Evolutionary conservation across 2,888 invertebrate species (phyloP).

Genomic region (Pimpla rufipes): DNA sequence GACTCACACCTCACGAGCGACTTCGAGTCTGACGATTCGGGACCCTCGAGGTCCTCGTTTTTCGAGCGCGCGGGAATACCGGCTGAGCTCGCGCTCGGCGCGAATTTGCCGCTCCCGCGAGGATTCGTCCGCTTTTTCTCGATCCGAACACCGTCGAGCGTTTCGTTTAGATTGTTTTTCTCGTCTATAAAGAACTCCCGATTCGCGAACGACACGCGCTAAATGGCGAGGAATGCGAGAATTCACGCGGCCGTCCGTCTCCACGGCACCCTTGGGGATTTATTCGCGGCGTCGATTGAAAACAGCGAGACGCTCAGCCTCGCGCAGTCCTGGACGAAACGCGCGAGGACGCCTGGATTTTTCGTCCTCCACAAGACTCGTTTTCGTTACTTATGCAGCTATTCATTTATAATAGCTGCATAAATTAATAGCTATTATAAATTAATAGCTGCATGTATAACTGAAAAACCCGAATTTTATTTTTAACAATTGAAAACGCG

Average conservation of each 20-base stretch:
- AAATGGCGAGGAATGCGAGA: slow-evolving; percentile 74
- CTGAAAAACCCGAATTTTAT: too few species aligned
- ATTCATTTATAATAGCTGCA: too few species aligned
- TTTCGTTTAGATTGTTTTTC: slow-evolving; percentile 67
- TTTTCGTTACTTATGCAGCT: slow-evolving; percentile 4
- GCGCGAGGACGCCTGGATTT: slow-evolving; percentile 32
- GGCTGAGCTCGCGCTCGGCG: slow-evolving; percentile 24
- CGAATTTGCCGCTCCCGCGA: slow-evolving; percentile 59
- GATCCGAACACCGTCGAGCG: slow-evolving; percentile 52
- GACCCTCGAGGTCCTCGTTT: slow-evolving; percentile 39
- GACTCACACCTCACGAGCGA: slow-evolving; percentile 11
- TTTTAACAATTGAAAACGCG: too few species aligned
- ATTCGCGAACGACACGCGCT: slow-evolving; percentile 51
- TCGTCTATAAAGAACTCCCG: slow-evolving; percentile 36
- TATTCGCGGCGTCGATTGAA: slow-evolving; percentile 73
- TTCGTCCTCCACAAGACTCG: not conserved
- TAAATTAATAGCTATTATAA: too few species aligned
- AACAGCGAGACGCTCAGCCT: slow-evolving; percentile 55
- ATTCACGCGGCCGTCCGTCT: slow-evolving; percentile 65
- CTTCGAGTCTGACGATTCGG: slow-evolving; percentile 30
- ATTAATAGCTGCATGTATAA: too few species aligned
- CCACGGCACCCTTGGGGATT: slow-evolving; percentile 69
- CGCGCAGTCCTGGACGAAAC: slow-evolving; percentile 17
- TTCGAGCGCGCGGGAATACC: slow-evolving; percentile 36
- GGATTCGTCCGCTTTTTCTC: slow-evolving; percentile 50